Conservation (phyloP, 2,113 vertebrate species). For the Podilymbus podiceps region DNA sequence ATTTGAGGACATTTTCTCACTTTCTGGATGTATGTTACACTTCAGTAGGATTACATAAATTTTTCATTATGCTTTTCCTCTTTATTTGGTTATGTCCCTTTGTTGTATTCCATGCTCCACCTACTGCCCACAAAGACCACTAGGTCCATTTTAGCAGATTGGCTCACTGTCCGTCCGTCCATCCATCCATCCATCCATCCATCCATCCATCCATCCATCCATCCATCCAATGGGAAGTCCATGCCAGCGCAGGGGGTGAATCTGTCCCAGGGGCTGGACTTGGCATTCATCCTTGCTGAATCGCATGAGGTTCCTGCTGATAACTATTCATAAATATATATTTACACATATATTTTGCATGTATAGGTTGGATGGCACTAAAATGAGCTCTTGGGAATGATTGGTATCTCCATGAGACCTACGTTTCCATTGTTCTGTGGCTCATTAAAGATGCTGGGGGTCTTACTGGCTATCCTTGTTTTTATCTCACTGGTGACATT, state of each 20-base stretch:
- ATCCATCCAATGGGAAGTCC: neutral
- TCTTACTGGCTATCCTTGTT: neutral
- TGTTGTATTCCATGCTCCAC: neutral
- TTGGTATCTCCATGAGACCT: neutral
- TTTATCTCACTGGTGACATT: neutral
- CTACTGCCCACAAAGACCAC: neutral
- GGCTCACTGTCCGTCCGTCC: neutral
- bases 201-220: neutral
- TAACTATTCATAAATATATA: neutral
- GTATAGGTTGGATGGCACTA: neutral
- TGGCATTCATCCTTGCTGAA: neutral
- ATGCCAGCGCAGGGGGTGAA: fast-evolving
- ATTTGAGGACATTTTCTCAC: neutral
- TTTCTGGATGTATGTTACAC: neutral
- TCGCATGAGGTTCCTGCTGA: neutral
- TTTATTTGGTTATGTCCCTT: neutral
- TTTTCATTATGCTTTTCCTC: neutral
- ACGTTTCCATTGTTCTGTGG: neutral
- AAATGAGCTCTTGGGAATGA: neutral
- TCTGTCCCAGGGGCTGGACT: neutral
- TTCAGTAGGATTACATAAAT: neutral
- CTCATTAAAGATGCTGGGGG: neutral
- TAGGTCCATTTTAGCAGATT: neutral
- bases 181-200: neutral
- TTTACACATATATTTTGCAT: neutral